Percentiles rank a stretch among this genome's conserved stretches.
Evolutionary conservation across 2,113 vertebrate genomes (phyloP).

Genomic region (Narcine bancroftii): DNA sequence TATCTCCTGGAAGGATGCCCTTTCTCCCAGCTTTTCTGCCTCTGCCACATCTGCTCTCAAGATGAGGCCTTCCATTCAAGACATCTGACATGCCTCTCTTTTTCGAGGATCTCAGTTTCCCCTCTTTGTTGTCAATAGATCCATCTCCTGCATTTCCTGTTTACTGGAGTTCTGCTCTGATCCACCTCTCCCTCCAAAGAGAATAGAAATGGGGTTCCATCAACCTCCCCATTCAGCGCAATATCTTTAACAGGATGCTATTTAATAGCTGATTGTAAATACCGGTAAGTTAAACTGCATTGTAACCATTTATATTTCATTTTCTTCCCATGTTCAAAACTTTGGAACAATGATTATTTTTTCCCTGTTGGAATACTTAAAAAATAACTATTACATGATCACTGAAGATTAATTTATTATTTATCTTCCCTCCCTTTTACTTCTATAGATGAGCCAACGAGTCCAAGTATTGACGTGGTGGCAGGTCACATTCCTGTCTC

Average conservation of each 20-base stretch:
- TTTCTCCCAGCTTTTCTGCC: no score
- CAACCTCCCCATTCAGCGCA: no score
- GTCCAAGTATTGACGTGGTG: constrained; percentile 86
- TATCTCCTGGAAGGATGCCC: no score
- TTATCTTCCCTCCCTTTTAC: constrained; percentile 25
- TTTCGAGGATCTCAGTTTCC: no score
- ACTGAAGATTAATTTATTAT: neutral
- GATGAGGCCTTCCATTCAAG: no score
- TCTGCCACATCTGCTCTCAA: no score
- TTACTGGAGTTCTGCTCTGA: no score
- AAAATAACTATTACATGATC: neutral
- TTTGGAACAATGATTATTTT: neutral
- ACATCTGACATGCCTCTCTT: no score
- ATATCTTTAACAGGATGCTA: neutral
- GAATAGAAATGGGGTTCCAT: no score
- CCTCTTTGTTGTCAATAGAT: no score
- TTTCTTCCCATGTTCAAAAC: neutral
- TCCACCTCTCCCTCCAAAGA: no score
- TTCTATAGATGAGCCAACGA: constrained; percentile 83
- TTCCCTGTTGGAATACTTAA: neutral
- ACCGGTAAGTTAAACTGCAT: neutral
- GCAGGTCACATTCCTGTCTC: constrained; percentile 91
- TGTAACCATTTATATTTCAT: neutral
- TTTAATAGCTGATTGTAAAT: neutral
- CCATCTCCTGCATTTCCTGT: no score